Evolutionary conservation across 2,113 vertebrate genomes (phyloP), one percentile per base, ranked within the genome.

Genomic region (Megaptera novaeangliae): DNA sequence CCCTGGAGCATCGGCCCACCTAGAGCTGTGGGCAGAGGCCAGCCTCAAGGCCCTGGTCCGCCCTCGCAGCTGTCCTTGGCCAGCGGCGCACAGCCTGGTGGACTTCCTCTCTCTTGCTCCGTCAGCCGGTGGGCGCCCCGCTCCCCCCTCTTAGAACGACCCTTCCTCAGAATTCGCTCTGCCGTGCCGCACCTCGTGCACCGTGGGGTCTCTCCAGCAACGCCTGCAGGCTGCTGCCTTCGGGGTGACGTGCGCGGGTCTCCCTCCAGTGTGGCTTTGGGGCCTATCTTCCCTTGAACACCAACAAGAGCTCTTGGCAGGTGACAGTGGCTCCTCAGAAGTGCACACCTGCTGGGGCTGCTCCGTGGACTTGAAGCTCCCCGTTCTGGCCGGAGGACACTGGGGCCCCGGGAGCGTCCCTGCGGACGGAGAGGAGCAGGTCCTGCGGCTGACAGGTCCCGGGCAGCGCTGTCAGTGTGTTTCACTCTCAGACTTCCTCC

Each of bases 401-500:
- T 2, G 27, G 49, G 69, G 23, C 13, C 20, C 44, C 4, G 17
- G 61, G n/a, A n/a, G 31, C 20, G 9, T 20, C 63, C 39, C 72
- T 6, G 13, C 11, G 63, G 80, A 49, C 0, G 11, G 68, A 31
- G 8, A 36, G 57, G 39, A 66, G 63, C 8, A 0, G 64, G 63
- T 44, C 44, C 77, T 17, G 72, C 1, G 49, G 39, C 25, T 68
- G 74, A n/a, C 64, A 77, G 94, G 52, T 83, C n/a, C 39, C 18
- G 25, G 86, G 68, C 57, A 63, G 84, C 13, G 0, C 52, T 25
- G 64, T 94, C 95, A 41, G 92, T 91, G 6, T 86, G 84, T 97
- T 97, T 98, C 96, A 97, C 97, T 97, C 98, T 98, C 98, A 98
- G 93, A 98, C 98, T 98, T 98, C 98, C 98, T 98, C 98, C 97